These are phyloP conservation scores for Diadophis punctatus DNA, from an alignment of 2,113 vertebrate genomes.

Conservation along the genomic window DNA sequence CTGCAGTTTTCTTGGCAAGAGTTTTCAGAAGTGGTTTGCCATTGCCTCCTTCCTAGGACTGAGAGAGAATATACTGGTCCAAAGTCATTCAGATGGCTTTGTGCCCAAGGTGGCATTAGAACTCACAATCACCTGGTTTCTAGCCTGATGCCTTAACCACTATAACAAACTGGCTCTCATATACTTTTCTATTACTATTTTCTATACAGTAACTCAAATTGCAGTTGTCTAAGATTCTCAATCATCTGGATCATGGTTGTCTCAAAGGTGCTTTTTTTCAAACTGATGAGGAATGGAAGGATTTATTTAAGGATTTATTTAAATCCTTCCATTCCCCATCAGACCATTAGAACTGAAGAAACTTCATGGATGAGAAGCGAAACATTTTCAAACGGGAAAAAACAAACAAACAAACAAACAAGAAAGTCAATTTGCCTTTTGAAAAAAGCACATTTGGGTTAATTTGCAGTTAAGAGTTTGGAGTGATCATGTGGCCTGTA, in stretches of 20 bases:
- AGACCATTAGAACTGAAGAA: background rate
- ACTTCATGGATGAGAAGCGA: background rate
- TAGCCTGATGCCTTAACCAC: background rate
- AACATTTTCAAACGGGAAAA: background rate
- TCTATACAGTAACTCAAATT: background rate
- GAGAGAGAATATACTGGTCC: background rate
- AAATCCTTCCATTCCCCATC: background rate
- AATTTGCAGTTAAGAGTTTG: background rate
- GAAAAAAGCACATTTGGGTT: background rate
- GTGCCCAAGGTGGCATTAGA: background rate
- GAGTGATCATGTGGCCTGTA: background rate
- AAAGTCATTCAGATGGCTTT: background rate
- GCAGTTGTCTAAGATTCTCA: background rate
- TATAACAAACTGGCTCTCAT: background rate
- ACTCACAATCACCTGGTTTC: background rate
- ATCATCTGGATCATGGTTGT: background rate
- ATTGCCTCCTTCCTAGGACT: background rate
- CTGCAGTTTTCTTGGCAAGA: background rate
- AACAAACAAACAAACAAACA: no score
- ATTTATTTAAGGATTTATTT: background rate
- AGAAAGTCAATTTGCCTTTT: background rate
- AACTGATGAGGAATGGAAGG: background rate
- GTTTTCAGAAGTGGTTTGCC: background rate
- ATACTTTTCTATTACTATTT: constrained; percentile 4
- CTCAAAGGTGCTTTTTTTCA: background rate